Conservation (phyloP, 2,113 vertebrate species). For the Silurus asotus region DNA sequence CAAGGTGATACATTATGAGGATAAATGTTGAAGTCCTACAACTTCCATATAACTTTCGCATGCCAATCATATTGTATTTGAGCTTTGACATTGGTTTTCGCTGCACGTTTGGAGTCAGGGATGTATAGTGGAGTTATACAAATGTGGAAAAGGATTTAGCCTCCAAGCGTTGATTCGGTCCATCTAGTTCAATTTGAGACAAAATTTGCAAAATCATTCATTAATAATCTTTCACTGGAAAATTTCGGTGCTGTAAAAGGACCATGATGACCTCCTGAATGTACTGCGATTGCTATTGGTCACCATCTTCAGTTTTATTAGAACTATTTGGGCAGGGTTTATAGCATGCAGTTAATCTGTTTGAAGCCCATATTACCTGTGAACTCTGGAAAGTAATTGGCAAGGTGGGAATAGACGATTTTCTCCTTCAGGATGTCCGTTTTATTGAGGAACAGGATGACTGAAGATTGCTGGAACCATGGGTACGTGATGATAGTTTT, state of each 20-base stretch:
- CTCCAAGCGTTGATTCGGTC: neutral
- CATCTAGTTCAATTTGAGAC: neutral
- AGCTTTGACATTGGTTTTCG: no score
- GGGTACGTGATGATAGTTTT: conserved; percentile 89
- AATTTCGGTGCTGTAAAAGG: neutral
- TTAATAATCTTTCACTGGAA: neutral
- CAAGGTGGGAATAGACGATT: conserved; percentile 82
- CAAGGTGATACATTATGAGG: neutral
- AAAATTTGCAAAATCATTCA: neutral
- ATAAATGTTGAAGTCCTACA: neutral
- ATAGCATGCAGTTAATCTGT: neutral
- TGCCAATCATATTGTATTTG: neutral
- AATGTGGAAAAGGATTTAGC: neutral
- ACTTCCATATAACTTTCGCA: neutral
- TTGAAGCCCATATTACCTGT: conserved; percentile 69
- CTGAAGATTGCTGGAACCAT: conserved; percentile 87
- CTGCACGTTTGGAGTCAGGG: no score
- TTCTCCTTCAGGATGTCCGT: conserved; percentile 89
- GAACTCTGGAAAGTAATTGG: conserved; percentile 86
- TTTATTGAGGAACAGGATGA: conserved; percentile 92
- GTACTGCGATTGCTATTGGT: neutral
- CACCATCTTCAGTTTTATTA: neutral
- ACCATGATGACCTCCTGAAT: neutral
- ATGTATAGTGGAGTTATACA: neutral
- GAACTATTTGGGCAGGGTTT: neutral